Base-by-base conservation (phyloP, 2,113 vertebrate genomes). In the Corythoichthys haematopterus region DNA sequence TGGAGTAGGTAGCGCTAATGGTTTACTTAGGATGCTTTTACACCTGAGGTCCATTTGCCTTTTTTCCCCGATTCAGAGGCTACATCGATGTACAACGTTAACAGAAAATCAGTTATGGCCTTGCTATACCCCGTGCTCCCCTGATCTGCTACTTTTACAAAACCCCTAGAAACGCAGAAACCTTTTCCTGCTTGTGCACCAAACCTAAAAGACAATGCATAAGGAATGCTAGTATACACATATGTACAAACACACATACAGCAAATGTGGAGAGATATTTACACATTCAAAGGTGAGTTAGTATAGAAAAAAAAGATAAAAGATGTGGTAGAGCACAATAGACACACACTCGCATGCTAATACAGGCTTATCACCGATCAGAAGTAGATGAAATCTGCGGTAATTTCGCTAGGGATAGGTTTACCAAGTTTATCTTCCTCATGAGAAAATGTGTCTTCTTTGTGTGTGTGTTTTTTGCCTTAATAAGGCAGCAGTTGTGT, bases 101-200 rank as follows among this genome's bases (percentile, higher is more conserved):
- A 91, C 90, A 90, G 85, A 88, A 90, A 92, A 88, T 90, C 88
- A 86, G 88, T 84, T 88, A 84, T 81, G 82, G 87, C 89, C 87
- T 88, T 86, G 80, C 81, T 75, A 79, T 79, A 90, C 84, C 87
- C 87, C 7, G 68, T 56, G 80, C 80, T 72, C 81, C 71, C 71
- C 75, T 90, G 90, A 92, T 90, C 88, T 72, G 88, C 84, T 91
- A 90, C 87, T 84, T 86, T 85, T 75, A 87, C 86, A 90, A 91
- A 91, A 90, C 87, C 80, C 85, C 78, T 78, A 80, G 77, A 81
- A 84, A 76, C 87, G 84, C 87, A 1, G 68, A 85, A 84, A 83
- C 86, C 86, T 83, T 86, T 81, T 82, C 75, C 70, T 81, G 78
- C 66, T 81, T 83, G 72, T 52, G 43, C 74, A 80, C 80, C 64